Percentiles rank a stretch among this genome's conserved stretches.
These are phyloP conservation scores for Heliocidaris tuberculata DNA, from an alignment of 35 echinoderm and acorn worm species.

Conservation along the genomic window DNA sequence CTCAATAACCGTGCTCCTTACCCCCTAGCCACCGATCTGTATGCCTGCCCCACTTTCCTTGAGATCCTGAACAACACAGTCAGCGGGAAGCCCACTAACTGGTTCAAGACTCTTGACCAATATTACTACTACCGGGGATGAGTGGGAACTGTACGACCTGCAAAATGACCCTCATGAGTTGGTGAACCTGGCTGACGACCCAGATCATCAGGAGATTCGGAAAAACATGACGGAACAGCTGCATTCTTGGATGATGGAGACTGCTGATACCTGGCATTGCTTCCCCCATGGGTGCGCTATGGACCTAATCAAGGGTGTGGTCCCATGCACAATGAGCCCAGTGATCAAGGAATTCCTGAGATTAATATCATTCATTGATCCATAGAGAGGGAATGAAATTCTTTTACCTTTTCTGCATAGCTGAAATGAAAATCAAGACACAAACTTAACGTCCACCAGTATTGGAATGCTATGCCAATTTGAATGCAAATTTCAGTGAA, in stretches of 20 bases:
- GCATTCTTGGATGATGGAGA: slow-evolving; percentile 69
- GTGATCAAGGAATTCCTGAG: neutral
- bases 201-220: slow-evolving; percentile 46
- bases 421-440: too few relatives aligned
- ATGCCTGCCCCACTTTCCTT: slow-evolving; percentile 70
- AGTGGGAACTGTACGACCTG: slow-evolving; percentile 89
- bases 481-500: too few relatives aligned
- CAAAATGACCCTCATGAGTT: slow-evolving; percentile 79
- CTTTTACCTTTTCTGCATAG: too few relatives aligned
- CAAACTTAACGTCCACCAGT: too few relatives aligned
- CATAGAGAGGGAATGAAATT: too few relatives aligned
- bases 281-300: slow-evolving; percentile 76
- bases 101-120: slow-evolving; percentile 87
- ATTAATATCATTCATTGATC: slow-evolving; percentile 5
- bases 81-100: slow-evolving; percentile 75
- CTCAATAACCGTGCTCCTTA: slow-evolving; percentile 86
- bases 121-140: slow-evolving; percentile 93
- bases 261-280: slow-evolving; percentile 82
- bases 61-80: slow-evolving; percentile 85
- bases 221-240: slow-evolving; percentile 65
- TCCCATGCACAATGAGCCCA: slow-evolving; percentile 19
- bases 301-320: slow-evolving; percentile 21
- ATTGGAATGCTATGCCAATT: too few relatives aligned
- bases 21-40: slow-evolving; percentile 88
- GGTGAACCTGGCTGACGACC: slow-evolving; percentile 70